Conservation (phyloP, 2,797 vertebrate genomes). For the Callimico goeldii region DNA sequence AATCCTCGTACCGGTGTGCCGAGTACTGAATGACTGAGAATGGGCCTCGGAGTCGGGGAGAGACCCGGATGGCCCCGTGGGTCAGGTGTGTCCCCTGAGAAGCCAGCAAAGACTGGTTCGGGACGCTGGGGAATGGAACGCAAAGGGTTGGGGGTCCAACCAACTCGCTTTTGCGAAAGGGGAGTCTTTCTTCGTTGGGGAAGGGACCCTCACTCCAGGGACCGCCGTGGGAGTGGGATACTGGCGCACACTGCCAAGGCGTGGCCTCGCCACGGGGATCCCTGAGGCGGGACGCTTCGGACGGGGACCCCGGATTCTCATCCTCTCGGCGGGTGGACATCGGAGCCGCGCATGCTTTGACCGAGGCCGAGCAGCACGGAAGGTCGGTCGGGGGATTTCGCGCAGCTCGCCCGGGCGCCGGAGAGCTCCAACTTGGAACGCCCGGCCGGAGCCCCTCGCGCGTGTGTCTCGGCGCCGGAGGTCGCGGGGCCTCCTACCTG, state of each 20-base stretch:
- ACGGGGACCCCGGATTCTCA: not conserved
- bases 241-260: not conserved
- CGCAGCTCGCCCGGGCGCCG: not conserved
- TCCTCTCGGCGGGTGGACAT: not conserved
- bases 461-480: not conserved
- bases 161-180: not conserved
- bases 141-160: not conserved
- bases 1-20: not conserved
- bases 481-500: slow-evolving; percentile 79
- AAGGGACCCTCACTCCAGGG: not conserved
- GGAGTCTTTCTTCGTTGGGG: not conserved
- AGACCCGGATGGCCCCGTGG: not conserved
- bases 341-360: not conserved
- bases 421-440: not conserved
- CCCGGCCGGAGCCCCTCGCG: not conserved
- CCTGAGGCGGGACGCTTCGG: not conserved
- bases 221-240: not conserved
- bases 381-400: not conserved
- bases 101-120: not conserved
- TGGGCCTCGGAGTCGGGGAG: not conserved
- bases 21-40: not conserved
- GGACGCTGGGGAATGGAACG: not conserved
- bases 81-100: not conserved
- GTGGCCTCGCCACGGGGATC: not conserved
- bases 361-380: not conserved